A percentile compares a stretch with the other conserved stretches of the same genome.
phyloP scores from a whole-genome alignment of 2,888 invertebrate genomes.

The Stenolophus ochropezus region DNA sequence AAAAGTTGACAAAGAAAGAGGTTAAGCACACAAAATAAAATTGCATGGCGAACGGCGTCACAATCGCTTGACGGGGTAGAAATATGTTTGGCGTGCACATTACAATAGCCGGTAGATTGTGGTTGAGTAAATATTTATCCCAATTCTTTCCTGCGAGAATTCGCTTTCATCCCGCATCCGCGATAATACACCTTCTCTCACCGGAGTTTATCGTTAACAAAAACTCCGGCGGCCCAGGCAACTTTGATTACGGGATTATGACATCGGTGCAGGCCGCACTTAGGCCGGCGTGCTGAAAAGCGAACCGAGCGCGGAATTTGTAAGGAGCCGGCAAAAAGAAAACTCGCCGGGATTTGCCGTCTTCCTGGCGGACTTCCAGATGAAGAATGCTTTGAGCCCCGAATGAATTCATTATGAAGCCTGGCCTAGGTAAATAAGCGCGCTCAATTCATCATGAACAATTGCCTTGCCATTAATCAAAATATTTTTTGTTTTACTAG shows the following conservation, averaged over 20 bases:
- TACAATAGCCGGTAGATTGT: conserved; percentile 23
- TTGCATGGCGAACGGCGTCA: not conserved
- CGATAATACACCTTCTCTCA: conserved; percentile 11
- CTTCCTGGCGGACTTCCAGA: conserved; percentile 37
- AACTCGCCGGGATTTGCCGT: conserved; percentile 34
- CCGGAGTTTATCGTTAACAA: conserved; percentile 39
- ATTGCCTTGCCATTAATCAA: not conserved
- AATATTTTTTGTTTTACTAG: not conserved
- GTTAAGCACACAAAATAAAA: not conserved
- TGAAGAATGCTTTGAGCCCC: conserved; percentile 14
- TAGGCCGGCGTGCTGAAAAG: conserved; percentile 33
- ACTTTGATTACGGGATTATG: conserved; percentile 51
- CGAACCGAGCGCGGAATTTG: conserved; percentile 46
- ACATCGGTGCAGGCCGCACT: conserved; percentile 17
- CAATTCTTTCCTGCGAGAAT: conserved; percentile 23
- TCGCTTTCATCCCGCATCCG: conserved; percentile 24
- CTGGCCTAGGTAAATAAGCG: conserved; percentile 19
- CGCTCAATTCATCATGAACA: not conserved
- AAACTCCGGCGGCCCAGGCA: not conserved
- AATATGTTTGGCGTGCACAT: not conserved
- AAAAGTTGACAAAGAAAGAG: not conserved
- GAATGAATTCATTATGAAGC: conserved; percentile 40
- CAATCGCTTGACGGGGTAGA: not conserved
- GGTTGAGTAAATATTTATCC: conserved; percentile 10
- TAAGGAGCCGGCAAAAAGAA: conserved; percentile 44